Evolutionary conservation across 2,113 vertebrate genomes (phyloP).

Genomic region (Zosterops pallidus): DNA sequence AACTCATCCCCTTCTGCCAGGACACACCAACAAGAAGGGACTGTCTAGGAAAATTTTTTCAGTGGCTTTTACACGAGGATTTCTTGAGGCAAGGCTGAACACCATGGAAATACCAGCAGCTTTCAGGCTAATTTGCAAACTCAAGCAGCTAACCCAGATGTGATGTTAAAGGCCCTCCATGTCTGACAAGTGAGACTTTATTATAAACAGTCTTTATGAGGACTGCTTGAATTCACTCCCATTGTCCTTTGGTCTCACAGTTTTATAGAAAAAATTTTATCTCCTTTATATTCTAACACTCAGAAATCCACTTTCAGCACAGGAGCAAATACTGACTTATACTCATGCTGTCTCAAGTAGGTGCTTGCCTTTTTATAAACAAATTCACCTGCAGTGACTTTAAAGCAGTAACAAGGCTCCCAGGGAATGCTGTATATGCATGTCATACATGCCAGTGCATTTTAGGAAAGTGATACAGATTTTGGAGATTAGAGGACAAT

Average conservation of each 20-base stretch:
- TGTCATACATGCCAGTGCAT: background rate
- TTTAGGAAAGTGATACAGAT: background rate
- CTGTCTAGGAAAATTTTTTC: background rate
- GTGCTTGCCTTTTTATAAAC: background rate
- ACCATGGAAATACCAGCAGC: background rate
- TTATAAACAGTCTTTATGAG: background rate
- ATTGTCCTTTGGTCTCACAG: background rate
- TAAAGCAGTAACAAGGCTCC: background rate
- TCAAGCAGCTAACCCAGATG: background rate
- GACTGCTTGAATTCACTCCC: background rate
- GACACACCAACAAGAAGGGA: background rate
- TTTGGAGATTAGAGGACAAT: background rate
- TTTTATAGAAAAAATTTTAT: background rate
- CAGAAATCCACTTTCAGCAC: background rate
- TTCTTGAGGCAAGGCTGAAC: background rate
- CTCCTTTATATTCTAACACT: background rate
- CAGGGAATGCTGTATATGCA: background rate
- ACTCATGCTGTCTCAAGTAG: background rate
- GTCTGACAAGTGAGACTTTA: background rate
- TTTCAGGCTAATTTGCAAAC: background rate
- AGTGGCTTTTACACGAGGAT: background rate
- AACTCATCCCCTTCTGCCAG: background rate
- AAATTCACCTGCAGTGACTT: slow-evolving; percentile 12
- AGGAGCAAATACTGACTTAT: background rate
- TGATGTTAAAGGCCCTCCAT: background rate